A percentile compares a stretch with the other conserved stretches of the same genome.
phyloP scores from a whole-genome alignment of 2,113 vertebrate species.

The Diadophis punctatus region DNA sequence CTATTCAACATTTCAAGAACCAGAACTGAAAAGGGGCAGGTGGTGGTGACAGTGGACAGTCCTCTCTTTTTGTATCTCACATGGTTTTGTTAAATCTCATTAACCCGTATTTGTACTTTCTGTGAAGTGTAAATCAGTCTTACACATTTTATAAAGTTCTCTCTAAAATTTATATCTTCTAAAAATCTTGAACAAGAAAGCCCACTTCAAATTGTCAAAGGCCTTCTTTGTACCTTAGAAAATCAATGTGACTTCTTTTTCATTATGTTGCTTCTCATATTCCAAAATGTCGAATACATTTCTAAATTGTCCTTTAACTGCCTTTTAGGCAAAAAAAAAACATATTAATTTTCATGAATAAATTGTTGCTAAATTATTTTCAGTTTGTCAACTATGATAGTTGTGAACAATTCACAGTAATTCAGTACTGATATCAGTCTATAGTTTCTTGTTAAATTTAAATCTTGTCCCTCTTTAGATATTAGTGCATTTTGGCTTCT shows the following conservation, averaged over 20 bases:
- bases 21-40: background rate
- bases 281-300: background rate
- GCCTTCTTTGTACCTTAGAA: background rate
- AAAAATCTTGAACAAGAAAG: background rate
- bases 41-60: background rate
- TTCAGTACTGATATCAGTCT: background rate
- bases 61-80: background rate
- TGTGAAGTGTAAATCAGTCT: background rate
- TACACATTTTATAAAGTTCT: background rate
- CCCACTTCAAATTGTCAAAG: background rate
- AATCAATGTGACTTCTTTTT: background rate
- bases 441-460: background rate
- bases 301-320: background rate
- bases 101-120: background rate
- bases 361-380: background rate
- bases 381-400: background rate
- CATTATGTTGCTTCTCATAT: background rate
- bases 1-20: background rate
- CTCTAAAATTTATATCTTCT: background rate
- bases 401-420: background rate
- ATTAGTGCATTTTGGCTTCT: background rate
- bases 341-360: background rate
- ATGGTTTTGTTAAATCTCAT: background rate
- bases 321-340: background rate
- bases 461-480: background rate